phyloP scores from a whole-genome alignment of 2,113 vertebrate genomes.

The Columba livia region DNA sequence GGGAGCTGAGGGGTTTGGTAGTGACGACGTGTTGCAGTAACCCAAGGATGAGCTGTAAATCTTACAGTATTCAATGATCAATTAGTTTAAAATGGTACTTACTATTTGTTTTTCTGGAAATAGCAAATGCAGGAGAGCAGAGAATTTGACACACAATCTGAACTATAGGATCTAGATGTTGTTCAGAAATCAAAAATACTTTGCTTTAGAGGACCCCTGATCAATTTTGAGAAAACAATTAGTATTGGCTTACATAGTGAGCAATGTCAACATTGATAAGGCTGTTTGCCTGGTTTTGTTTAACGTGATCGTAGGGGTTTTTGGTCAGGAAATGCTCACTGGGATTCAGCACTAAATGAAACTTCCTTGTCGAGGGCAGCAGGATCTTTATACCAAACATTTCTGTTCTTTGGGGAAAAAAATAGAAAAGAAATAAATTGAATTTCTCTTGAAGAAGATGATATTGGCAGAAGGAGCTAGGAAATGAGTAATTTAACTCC shows the following conservation, averaged over 20 bases:
- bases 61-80: background rate
- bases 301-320: background rate
- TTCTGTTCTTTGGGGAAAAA: slow-evolving; percentile 39
- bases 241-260: background rate
- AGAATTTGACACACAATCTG: background rate
- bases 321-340: background rate
- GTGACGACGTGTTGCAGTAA: background rate
- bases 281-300: background rate
- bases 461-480: slow-evolving; percentile 67
- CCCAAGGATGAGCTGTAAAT: background rate
- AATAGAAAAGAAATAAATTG: slow-evolving; percentile 50
- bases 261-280: background rate
- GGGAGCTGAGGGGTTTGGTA: background rate
- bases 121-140: background rate
- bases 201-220: background rate
- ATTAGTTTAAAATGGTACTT: background rate
- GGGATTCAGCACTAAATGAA: slow-evolving; percentile 42
- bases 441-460: slow-evolving; percentile 69
- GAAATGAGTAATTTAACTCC: slow-evolving; percentile 67
- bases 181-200: background rate
- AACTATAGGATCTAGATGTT: background rate
- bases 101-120: background rate
- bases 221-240: background rate
- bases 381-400: slow-evolving; percentile 18
- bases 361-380: background rate